phyloP scores from a whole-genome alignment of 2,888 invertebrate species.

The Eupithecia subfuscata region DNA sequence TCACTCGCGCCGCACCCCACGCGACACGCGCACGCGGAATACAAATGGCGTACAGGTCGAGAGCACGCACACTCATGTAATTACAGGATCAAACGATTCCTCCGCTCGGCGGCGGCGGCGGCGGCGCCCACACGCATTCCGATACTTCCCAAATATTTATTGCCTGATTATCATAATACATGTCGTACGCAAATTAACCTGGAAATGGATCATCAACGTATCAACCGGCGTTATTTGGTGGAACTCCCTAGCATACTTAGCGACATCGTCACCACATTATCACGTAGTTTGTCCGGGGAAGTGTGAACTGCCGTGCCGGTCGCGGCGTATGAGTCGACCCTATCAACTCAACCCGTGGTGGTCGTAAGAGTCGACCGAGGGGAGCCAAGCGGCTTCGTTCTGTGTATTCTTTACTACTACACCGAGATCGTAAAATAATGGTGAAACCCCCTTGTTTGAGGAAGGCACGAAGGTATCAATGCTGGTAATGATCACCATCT shows the following conservation, averaged over 20 bases:
- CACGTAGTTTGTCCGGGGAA: not conserved
- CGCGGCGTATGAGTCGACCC: not conserved
- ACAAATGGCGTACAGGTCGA: slow-evolving; percentile 58
- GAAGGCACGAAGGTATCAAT: too few relatives aligned
- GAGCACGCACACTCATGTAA: slow-evolving; percentile 39
- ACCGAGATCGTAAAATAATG: too few relatives aligned
- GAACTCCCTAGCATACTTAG: not conserved
- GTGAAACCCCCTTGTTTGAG: too few relatives aligned
- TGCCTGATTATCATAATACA: slow-evolving; percentile 6
- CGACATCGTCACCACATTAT: not conserved
- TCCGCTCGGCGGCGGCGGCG: not conserved
- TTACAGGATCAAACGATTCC: slow-evolving; percentile 35
- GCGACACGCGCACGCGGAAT: slow-evolving; percentile 57
- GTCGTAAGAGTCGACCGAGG: not conserved
- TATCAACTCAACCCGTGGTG: too few relatives aligned
- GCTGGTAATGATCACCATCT: too few relatives aligned
- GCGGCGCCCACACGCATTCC: not conserved
- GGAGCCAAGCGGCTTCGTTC: too few relatives aligned
- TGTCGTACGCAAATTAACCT: not conserved
- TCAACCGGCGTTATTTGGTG: not conserved
- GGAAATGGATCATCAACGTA: not conserved
- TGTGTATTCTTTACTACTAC: too few relatives aligned
- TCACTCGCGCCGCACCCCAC: slow-evolving; percentile 25
- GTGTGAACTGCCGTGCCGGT: not conserved
- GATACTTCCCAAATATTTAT: not conserved